phyloP scores from a whole-genome alignment of 2,888 invertebrate genomes.

The Nowickia ferox region DNA sequence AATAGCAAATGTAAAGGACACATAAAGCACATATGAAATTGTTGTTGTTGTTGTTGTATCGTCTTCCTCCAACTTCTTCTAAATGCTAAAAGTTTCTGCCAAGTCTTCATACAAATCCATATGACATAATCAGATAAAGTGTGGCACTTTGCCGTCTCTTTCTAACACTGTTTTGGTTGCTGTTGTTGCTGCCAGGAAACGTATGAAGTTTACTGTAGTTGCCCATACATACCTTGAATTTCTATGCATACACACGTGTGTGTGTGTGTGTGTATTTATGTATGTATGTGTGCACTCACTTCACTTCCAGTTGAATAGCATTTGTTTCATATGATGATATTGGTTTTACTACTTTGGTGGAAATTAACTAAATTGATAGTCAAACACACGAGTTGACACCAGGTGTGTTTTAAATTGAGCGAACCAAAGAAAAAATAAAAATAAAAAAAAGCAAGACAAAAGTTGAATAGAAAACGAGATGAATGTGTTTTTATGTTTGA shows the following conservation, averaged over 20 bases:
- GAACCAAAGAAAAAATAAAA: constrained; percentile 14
- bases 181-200: constrained; percentile 30
- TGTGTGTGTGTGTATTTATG: not conserved
- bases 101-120: constrained; percentile 37
- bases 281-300: not conserved
- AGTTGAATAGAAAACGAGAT: constrained; percentile 22
- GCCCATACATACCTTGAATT: not conserved
- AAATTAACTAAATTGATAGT: constrained; percentile 71
- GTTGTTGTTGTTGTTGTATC: not conserved
- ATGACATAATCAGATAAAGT: constrained; percentile 66
- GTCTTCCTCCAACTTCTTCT: not conserved
- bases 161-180: not conserved
- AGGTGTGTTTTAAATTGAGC: constrained; percentile 61
- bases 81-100: not conserved
- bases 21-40: constrained; percentile 3
- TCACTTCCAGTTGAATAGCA: constrained; percentile 31
- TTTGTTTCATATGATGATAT: constrained; percentile 57
- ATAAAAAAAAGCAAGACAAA: not conserved
- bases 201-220: constrained; percentile 46
- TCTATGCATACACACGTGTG: not conserved
- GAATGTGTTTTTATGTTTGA: constrained; percentile 35
- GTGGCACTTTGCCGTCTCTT: not conserved
- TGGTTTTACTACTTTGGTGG: constrained; percentile 53
- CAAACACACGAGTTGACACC: constrained; percentile 57
- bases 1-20: constrained; percentile 48